A percentile compares a stretch with the other conserved stretches of the same genome.
These are phyloP conservation scores for Melanerpes formicivorus DNA, from an alignment of 2,113 vertebrate species.

Conservation along the genomic window DNA sequence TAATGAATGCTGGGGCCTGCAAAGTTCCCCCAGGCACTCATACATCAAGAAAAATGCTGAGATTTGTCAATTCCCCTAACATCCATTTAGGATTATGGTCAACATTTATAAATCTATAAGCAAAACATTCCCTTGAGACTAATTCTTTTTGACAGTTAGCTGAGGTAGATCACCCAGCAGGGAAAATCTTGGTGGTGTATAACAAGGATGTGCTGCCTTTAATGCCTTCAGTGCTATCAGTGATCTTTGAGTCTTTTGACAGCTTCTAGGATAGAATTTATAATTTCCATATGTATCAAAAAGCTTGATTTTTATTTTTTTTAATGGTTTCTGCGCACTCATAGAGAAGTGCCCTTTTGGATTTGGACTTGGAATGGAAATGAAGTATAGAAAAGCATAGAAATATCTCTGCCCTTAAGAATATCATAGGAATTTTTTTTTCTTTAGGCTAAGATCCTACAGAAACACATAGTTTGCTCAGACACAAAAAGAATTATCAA, in stretches of 20 bases:
- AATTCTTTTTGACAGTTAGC: slow-evolving; percentile 70
- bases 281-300: not conserved
- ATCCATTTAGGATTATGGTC: slow-evolving; percentile 78
- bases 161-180: slow-evolving; percentile 70
- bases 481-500: not conserved
- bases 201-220: slow-evolving; percentile 23
- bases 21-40: slow-evolving; percentile 59
- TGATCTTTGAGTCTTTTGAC: slow-evolving; percentile 4
- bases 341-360: not conserved
- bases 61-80: slow-evolving; percentile 75
- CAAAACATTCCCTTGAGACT: slow-evolving; percentile 70
- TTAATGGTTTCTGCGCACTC: not conserved
- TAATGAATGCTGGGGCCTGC: slow-evolving; percentile 58
- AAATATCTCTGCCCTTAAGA: not conserved
- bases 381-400: not conserved
- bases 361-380: not conserved
- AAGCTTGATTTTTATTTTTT: not conserved
- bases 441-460: not conserved
- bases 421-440: not conserved
- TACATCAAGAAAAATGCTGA: slow-evolving; percentile 68
- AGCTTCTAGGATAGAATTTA: slow-evolving; percentile 12
- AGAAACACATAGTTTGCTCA: not conserved
- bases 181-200: slow-evolving; percentile 50
- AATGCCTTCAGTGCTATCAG: slow-evolving; percentile 32
- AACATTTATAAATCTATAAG: slow-evolving; percentile 74